Evolutionary conservation across 1,140 invertebrate species (phyloP).

Genomic region (Drosophila bocki): DNA sequence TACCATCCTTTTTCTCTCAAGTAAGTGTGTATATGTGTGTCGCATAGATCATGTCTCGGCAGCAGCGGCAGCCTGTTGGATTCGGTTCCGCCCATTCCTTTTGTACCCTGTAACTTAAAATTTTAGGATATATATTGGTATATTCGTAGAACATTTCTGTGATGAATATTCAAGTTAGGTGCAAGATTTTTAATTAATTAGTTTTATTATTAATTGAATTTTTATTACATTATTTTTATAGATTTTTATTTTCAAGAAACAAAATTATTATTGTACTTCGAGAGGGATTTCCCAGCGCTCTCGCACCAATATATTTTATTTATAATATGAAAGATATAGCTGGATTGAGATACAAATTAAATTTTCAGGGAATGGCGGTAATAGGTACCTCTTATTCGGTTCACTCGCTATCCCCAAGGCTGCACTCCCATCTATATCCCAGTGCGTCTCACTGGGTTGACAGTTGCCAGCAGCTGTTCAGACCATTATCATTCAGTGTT

Average conservation of each 20-base stretch:
- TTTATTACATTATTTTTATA: too few relatives aligned
- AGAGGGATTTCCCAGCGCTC: not conserved
- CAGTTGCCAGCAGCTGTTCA: conserved; percentile 74
- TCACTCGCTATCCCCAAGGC: not conserved
- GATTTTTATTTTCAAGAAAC: not conserved
- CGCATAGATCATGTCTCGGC: conserved; percentile 63
- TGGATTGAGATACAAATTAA: not conserved
- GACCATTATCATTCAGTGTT: conserved; percentile 72
- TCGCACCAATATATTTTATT: not conserved
- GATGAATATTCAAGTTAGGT: not conserved
- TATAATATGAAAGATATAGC: not conserved
- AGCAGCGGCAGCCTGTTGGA: conserved; percentile 66
- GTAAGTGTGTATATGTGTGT: conserved; percentile 31
- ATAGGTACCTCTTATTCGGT: not conserved
- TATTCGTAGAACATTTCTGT: not conserved
- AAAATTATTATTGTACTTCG: not conserved
- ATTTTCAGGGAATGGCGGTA: not conserved
- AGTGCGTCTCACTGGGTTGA: conserved; percentile 49
- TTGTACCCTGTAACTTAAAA: not conserved
- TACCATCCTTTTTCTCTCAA: conserved; percentile 5
- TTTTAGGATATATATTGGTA: not conserved
- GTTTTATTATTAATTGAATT: too few relatives aligned
- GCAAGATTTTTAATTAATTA: too few relatives aligned
- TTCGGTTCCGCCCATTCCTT: conserved; percentile 25
- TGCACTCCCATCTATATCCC: conserved; percentile 24